Evolutionary conservation across 2,888 invertebrate genomes (phyloP), one percentile per base, ranked within the genome.

Genomic region (Syrista parreyssii): DNA sequence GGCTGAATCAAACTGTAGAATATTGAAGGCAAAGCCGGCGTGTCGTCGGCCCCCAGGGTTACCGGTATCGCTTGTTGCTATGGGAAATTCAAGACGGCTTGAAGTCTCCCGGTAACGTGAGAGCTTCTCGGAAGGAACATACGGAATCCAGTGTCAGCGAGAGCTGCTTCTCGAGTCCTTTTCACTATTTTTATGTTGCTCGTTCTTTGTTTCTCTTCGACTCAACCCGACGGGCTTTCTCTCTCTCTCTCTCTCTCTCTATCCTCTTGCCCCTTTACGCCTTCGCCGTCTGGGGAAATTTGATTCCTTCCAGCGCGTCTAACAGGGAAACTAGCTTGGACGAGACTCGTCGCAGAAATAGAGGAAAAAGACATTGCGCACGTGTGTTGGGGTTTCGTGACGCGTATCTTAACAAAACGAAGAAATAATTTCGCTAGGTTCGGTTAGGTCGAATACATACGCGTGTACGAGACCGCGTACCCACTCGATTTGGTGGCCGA

Each of bases 71-170:
- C 40, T 55, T 78, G 84, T 82, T 81, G 81, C 84, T 78, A 84
- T 72, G 84, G 74, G 84, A 84, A 84, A 84, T 81, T 74, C 68
- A 78, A 82, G 78, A 69, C 75, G 74, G 74, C 68, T 30, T 12
- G 31, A 55, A 55, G 55, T 23, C 55, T 55, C 55, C 23, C 55
- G 55, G 84, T 80, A 84, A 84, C 76, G 76, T 80, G 82, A 84
- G 84, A 84, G 75, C 76, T 80, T 79, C 71, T 31, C 74, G 72
- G 9, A 12, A 36, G 34, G 15, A 30, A 55, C 55, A 55, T 55
- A 55, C 55, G 55, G 23, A 55, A 55, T 55, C 23, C 55, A 23
- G 55, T 55, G 55, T 23, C 23, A 55, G 55, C 2, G 55, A 55
- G 55, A 55, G 55, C 55, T 55, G 23, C 23, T 55, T 55, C 55